These are phyloP conservation scores for Parnassius glacialis DNA, from an alignment of 2,888 invertebrate species.

Conservation along the genomic window DNA sequence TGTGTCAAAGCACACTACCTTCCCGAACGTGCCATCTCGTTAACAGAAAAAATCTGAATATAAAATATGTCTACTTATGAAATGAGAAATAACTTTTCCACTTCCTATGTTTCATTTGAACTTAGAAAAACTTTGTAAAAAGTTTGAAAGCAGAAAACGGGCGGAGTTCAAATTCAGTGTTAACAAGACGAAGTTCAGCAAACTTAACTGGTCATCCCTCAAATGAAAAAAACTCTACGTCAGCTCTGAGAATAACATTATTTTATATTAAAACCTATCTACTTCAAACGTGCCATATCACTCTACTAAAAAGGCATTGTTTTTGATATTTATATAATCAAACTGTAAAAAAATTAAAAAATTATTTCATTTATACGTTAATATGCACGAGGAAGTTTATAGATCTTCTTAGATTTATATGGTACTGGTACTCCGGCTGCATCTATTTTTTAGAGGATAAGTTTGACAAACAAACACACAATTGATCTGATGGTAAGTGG, in stretches of 20 bases:
- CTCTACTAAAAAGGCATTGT: too few relatives aligned
- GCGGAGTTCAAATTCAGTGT: conserved; percentile 21
- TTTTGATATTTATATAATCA: too few relatives aligned
- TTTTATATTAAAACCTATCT: not conserved
- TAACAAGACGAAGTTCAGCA: conserved; percentile 21
- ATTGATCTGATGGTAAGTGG: too few relatives aligned
- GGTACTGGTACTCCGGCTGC: too few relatives aligned
- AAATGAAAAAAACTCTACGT: conserved; percentile 6
- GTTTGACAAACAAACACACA: too few relatives aligned
- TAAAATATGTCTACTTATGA: not conserved
- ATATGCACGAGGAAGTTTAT: too few relatives aligned
- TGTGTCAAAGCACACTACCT: too few relatives aligned
- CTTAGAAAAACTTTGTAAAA: conserved; percentile 17
- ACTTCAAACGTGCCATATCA: too few relatives aligned
- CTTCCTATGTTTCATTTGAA: conserved; percentile 12
- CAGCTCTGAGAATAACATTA: not conserved
- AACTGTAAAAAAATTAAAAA: too few relatives aligned
- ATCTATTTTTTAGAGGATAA: too few relatives aligned
- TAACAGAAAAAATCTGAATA: not conserved
- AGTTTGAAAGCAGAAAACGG: conserved; percentile 14
- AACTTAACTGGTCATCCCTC: conserved; percentile 17
- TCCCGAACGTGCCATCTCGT: not conserved
- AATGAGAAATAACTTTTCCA: conserved; percentile 6
- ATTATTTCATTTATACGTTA: too few relatives aligned
- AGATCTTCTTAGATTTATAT: too few relatives aligned